A percentile compares a stretch with the other conserved stretches of the same genome.
Conservation (phyloP, 2,888 invertebrate species). For the Gari tellinella region DNA sequence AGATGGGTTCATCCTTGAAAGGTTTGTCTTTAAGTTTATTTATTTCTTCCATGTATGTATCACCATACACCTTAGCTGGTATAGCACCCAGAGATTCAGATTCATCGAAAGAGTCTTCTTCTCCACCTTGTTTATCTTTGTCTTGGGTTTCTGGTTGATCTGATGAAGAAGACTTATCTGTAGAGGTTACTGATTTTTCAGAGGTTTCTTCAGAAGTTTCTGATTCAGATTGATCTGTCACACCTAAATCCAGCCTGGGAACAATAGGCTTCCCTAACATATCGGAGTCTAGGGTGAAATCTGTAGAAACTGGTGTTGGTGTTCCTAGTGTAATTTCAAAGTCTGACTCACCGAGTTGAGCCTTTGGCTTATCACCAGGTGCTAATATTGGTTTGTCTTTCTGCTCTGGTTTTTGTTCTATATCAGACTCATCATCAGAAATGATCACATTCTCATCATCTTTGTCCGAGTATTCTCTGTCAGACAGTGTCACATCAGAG, state of each 20-base stretch:
- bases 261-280: not conserved
- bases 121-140: slow-evolving; percentile 87
- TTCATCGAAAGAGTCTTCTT: slow-evolving; percentile 79
- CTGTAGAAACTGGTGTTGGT: slow-evolving; percentile 15
- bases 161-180: slow-evolving; percentile 22
- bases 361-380: slow-evolving; percentile 7
- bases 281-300: slow-evolving; percentile 12
- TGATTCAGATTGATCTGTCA: slow-evolving; percentile 8
- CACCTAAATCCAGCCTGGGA: not conserved
- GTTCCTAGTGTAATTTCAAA: slow-evolving; percentile 36
- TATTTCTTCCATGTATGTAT: slow-evolving; percentile 52
- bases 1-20: slow-evolving; percentile 26
- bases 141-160: slow-evolving; percentile 32
- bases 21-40: slow-evolving; percentile 35
- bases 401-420: slow-evolving; percentile 27
- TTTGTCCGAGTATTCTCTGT: slow-evolving; percentile 57
- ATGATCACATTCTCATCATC: slow-evolving; percentile 59
- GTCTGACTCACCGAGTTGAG: slow-evolving; percentile 38
- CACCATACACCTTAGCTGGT: slow-evolving; percentile 52
- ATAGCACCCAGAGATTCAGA: slow-evolving; percentile 60
- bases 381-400: not conserved
- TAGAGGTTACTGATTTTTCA: slow-evolving; percentile 15
- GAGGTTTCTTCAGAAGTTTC: slow-evolving; percentile 23
- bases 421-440: slow-evolving; percentile 50
- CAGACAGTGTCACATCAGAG: slow-evolving; percentile 58